Evolutionary conservation across 2,888 invertebrate species (phyloP), one percentile per base, ranked within the genome.

Genomic region (Drosophila histrio): DNA sequence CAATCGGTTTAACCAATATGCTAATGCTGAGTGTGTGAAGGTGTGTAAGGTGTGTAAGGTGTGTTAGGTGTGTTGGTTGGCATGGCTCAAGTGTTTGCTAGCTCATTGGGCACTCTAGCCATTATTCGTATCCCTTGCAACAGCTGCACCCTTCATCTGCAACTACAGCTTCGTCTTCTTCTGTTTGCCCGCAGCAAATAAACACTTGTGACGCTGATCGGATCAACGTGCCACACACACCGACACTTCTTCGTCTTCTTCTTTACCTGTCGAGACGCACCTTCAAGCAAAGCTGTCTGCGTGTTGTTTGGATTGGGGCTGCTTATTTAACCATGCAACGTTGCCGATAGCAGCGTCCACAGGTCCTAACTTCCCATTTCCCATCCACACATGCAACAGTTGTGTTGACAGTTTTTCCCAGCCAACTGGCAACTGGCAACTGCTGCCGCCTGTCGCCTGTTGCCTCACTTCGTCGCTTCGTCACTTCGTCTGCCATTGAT

Each of bases 191-290:
- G 69, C 76, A 70, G 74, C 74, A 82, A 82, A 83, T 82, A 87
- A 83, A 82, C 85, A 85, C 86, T 85, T 83, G 61, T 70, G 82
- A 69, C 79, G 61, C 73, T 73, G 80, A 81, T 87, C 84, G 66
- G 81, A 87, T 81, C 81, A 84, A 50, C 41, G 52, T 57, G 58
- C 32, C 57, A 53, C 32, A 32, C 21, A 32, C 64, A 24, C 26
- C 28, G 17, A 28, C 43, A 22, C n/a, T 36, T 13, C 8, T 41
- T 3, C 38, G 13, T 24, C 15, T 3, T 9, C 13, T 46, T 32
- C 1, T 8, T 8, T 30, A 26, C 38, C 44, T 36, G 11, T 21
- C 26, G 26, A n/a, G 72, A n/a, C 30, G 52, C 65, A 73, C 65
- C 58, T 77, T 53, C 34, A 43, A 41, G 54, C 60, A 57, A 57